Evolutionary conservation across 2,888 invertebrate species (phyloP).

Genomic region (Dioctria linearis): DNA sequence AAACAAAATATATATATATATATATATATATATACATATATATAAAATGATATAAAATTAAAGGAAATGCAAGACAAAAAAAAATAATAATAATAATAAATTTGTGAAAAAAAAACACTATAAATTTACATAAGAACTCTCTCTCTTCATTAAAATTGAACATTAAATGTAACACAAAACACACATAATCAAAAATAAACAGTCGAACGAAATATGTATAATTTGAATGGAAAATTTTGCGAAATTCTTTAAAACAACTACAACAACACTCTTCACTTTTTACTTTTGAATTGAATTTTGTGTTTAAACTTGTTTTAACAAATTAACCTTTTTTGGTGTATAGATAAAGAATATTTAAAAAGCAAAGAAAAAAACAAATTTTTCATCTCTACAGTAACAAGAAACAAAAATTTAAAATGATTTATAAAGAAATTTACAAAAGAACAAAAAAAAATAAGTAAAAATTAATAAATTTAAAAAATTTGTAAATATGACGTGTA

Average conservation of each 20-base stretch:
- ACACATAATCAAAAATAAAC: constrained; percentile 38
- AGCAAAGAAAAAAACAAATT: constrained; percentile 8
- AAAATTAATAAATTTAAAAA: constrained; percentile 21
- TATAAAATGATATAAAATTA: constrained; percentile 7
- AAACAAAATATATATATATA: constrained; percentile 22
- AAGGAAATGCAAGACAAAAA: constrained; percentile 29
- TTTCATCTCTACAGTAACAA: constrained; percentile 25
- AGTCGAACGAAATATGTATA: background rate
- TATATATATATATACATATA: constrained; percentile 11
- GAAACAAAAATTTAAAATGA: constrained; percentile 43
- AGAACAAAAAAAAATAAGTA: constrained; percentile 1
- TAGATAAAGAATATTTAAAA: constrained; percentile 8
- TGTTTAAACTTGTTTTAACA: background rate
- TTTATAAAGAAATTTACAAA: constrained; percentile 46
- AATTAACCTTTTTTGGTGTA: constrained; percentile 6
- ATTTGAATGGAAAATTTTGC: background rate
- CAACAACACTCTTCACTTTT: constrained; percentile 13
- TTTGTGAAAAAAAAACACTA: constrained; percentile 33
- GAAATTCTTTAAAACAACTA: background rate
- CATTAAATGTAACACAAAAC: constrained; percentile 6
- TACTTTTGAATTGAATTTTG: constrained; percentile 3
- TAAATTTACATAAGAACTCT: constrained; percentile 10
- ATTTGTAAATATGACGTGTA: constrained; percentile 44
- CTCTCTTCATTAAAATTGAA: background rate
- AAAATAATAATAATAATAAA: no score